These are phyloP conservation scores for Oegoconia quadripuncta DNA, from an alignment of 2,888 invertebrate species.

Conservation along the genomic window DNA sequence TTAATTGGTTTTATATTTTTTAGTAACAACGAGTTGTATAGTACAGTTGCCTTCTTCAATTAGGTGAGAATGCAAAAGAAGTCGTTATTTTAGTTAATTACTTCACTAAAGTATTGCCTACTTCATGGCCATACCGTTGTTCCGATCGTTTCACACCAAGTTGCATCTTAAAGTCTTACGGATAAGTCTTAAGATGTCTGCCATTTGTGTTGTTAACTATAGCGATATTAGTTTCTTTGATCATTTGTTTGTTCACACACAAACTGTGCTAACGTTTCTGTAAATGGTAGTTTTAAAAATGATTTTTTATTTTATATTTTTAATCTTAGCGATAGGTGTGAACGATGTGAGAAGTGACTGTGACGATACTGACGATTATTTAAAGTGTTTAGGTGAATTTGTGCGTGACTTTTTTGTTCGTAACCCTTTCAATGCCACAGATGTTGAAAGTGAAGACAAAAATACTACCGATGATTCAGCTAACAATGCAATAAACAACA, in stretches of 20 bases:
- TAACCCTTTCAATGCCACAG: constrained; percentile 25
- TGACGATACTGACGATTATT: constrained; percentile 46
- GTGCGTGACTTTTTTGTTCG: constrained; percentile 35
- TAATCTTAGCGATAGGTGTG: constrained; percentile 28
- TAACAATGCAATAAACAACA: not conserved
- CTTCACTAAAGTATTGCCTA: too few relatives aligned
- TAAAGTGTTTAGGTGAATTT: constrained; percentile 39
- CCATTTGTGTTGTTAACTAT: constrained; percentile 1
- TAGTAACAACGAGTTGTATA: too few relatives aligned
- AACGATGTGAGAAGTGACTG: constrained; percentile 41
- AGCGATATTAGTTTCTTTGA: constrained; percentile 18
- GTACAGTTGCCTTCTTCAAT: too few relatives aligned
- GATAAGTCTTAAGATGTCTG: constrained; percentile 11
- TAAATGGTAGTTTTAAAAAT: constrained; percentile 12
- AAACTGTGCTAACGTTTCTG: constrained; percentile 40
- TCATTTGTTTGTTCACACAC: constrained; percentile 53
- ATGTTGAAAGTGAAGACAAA: constrained; percentile 16
- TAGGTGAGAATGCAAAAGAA: too few relatives aligned
- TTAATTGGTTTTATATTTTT: too few relatives aligned
- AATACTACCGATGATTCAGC: not conserved
- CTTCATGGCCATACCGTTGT: constrained; percentile 6
- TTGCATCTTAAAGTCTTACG: constrained; percentile 11
- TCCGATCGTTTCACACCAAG: constrained; percentile 5
- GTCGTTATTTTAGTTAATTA: too few relatives aligned
- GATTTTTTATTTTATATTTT: constrained; percentile 21